Conservation (phyloP, 2,113 vertebrate genomes). For the Melospiza melodia region DNA sequence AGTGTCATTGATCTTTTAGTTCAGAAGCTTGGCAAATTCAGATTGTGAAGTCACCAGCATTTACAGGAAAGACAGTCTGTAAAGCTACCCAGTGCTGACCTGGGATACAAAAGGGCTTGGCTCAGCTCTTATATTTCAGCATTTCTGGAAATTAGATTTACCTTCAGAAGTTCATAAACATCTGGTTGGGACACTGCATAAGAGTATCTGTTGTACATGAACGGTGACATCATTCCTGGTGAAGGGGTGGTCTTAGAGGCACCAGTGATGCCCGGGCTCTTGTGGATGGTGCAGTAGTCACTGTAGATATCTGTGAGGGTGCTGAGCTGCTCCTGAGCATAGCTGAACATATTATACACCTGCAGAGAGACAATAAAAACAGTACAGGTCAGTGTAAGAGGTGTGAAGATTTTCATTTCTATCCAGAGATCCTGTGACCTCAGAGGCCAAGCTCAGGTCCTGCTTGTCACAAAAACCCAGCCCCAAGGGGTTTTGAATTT, state of each 20-base stretch:
- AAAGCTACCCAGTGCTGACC: neutral
- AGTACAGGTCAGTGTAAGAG: neutral
- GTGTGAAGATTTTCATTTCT: neutral
- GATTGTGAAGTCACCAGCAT: neutral
- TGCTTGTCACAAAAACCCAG: neutral
- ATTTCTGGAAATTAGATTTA: neutral
- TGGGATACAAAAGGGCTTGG: neutral
- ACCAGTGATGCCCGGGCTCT: neutral
- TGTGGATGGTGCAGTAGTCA: conserved; percentile 26
- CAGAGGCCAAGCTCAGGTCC: neutral
- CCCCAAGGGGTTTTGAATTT: neutral
- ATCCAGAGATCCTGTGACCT: neutral
- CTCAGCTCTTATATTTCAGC: neutral
- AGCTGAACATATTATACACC: conserved; percentile 53
- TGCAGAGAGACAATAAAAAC: neutral
- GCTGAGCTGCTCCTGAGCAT: conserved; percentile 3
- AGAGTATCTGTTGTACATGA: neutral
- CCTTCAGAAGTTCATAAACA: conserved; percentile 51
- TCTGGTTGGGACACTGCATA: conserved; percentile 46
- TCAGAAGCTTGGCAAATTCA: neutral
- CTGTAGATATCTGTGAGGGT: conserved; percentile 39
- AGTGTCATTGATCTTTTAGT: neutral
- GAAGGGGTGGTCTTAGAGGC: neutral
- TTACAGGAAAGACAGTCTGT: neutral
- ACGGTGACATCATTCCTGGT: neutral